Percentiles rank a stretch among this genome's conserved stretches.
phyloP scores from a whole-genome alignment of 2,888 invertebrate species.

The Drosophila algonquin region DNA sequence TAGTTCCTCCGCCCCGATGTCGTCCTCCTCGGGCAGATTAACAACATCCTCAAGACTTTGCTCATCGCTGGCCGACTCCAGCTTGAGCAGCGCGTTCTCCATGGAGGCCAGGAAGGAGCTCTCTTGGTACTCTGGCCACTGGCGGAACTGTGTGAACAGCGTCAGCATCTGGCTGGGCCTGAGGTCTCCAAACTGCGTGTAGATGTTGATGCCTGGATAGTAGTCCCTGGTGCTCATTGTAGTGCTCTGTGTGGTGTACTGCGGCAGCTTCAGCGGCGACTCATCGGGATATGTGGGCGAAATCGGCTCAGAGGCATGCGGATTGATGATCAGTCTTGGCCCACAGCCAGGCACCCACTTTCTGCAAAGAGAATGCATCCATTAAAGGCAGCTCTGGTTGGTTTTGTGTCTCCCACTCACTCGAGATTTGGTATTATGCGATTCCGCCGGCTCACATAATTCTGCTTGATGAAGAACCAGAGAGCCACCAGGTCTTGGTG shows the following conservation, averaged over 20 bases:
- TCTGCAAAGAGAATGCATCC: constrained; percentile 76
- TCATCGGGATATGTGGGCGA: constrained; percentile 60
- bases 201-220: constrained; percentile 87
- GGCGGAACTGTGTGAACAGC: constrained; percentile 86
- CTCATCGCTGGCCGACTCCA: constrained; percentile 83
- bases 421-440: constrained; percentile 90
- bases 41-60: constrained; percentile 68
- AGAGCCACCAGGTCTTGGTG: constrained; percentile 86
- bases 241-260: constrained; percentile 71
- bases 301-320: constrained; percentile 22
- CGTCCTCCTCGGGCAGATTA: constrained; percentile 79
- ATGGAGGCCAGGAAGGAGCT: constrained; percentile 88
- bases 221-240: constrained; percentile 76
- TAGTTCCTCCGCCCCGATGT: constrained; percentile 55
- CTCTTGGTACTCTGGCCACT: constrained; percentile 87
- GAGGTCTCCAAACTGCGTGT: constrained; percentile 89
- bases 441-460: constrained; percentile 86
- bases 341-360: constrained; percentile 91
- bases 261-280: constrained; percentile 63
- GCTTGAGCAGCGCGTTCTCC: constrained; percentile 86
- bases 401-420: constrained; percentile 84
- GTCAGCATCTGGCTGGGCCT: constrained; percentile 87
- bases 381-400: background rate
- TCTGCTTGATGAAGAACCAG: constrained; percentile 89
- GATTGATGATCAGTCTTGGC: constrained; percentile 85